A percentile compares a stretch with the other conserved stretches of the same genome.
phyloP scores from a whole-genome alignment of 2,888 invertebrate species.

The Leptinotarsa haldemani region DNA sequence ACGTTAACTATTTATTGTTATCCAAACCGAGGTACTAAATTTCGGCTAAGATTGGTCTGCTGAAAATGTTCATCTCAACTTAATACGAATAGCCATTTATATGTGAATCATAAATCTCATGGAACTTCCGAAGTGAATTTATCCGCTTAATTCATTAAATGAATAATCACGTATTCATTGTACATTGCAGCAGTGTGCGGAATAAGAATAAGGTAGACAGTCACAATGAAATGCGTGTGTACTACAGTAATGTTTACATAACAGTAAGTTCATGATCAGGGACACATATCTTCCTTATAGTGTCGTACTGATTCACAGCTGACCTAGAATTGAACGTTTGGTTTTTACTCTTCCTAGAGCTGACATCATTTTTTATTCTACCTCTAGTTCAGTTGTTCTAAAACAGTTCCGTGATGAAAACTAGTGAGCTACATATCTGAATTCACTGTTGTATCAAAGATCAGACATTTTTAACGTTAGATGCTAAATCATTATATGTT shows the following conservation, averaged over 20 bases:
- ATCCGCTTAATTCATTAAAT: constrained; percentile 23
- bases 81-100: constrained; percentile 11
- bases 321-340: constrained; percentile 31
- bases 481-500: no score
- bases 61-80: constrained; percentile 27
- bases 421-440: neutral
- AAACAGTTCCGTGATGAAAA: neutral
- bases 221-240: constrained; percentile 28
- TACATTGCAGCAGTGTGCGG: constrained; percentile 26
- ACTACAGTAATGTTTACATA: constrained; percentile 48
- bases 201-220: constrained; percentile 41
- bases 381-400: neutral
- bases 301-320: constrained; percentile 33
- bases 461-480: neutral
- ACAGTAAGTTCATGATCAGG: constrained; percentile 51
- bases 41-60: neutral
- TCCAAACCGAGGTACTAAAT: neutral
- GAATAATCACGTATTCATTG: constrained; percentile 34
- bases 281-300: constrained; percentile 38
- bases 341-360: constrained; percentile 7
- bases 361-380: neutral
- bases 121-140: constrained; percentile 31
- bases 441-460: neutral
- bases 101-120: constrained; percentile 33
- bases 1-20: neutral